Percentiles rank a stretch among this genome's conserved stretches.
These are phyloP conservation scores for Brachypodius melanocephalos DNA, from an alignment of 2,113 vertebrate species.

Conservation along the genomic window DNA sequence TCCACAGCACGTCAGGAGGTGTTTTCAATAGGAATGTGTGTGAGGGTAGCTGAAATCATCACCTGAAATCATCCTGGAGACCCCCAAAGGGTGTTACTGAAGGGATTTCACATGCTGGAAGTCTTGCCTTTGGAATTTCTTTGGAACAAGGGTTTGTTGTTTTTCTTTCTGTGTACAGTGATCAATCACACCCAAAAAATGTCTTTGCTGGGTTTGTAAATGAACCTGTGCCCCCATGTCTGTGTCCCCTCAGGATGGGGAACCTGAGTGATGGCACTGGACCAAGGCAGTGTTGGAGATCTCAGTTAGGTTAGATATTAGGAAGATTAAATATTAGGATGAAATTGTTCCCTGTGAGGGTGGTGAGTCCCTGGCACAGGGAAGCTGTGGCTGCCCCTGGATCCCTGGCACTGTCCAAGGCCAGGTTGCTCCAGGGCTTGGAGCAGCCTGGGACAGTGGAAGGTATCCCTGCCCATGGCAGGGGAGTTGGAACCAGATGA, in stretches of 20 bases:
- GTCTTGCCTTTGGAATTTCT: not conserved
- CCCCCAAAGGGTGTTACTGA: not conserved
- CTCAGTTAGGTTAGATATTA: not conserved
- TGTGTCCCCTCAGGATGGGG: not conserved
- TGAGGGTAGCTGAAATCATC: conserved; percentile 15
- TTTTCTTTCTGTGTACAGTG: not conserved
- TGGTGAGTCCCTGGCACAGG: not conserved
- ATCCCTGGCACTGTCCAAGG: not conserved
- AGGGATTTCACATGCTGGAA: not conserved
- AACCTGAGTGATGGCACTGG: not conserved
- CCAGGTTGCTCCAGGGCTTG: not conserved
- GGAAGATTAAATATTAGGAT: not conserved
- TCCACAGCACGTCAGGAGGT: conserved; percentile 55
- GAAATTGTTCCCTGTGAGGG: not conserved
- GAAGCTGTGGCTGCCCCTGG: not conserved
- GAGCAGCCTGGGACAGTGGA: not conserved
- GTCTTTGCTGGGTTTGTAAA: not conserved
- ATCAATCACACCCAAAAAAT: not conserved
- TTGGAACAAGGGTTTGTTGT: not conserved
- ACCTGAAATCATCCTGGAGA: not conserved
- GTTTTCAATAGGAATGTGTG: conserved; percentile 28
- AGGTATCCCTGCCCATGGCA: not conserved
- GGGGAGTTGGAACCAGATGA: not conserved
- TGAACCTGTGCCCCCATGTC: not conserved
- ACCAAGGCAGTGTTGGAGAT: not conserved